These are phyloP conservation scores for Mus spretus DNA, from an alignment of 2,797 vertebrate genomes.

Conservation along the genomic window DNA sequence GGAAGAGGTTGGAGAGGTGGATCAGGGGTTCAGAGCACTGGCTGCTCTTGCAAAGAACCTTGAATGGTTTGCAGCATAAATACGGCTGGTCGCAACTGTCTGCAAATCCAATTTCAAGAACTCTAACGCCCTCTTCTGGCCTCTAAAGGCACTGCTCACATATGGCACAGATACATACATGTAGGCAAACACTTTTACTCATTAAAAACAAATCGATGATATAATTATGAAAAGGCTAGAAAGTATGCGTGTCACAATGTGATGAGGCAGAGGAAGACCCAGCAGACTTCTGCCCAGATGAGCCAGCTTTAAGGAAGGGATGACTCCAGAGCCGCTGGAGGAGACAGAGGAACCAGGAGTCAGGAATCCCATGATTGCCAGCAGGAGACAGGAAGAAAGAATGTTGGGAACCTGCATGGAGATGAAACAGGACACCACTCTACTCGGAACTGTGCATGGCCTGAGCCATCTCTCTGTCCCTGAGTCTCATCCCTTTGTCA, in stretches of 20 bases:
- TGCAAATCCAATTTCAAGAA: neutral
- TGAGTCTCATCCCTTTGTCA: neutral
- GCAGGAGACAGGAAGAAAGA: neutral
- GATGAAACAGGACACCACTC: neutral
- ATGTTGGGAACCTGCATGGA: neutral
- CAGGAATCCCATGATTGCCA: neutral
- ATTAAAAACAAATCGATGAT: neutral
- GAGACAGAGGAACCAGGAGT: neutral
- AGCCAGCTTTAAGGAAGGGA: neutral
- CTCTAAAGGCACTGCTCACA: neutral
- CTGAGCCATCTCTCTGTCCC: too few species aligned
- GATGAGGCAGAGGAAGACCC: neutral
- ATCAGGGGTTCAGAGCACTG: neutral
- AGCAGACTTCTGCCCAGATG: neutral
- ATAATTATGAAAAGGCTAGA: conserved; percentile 30
- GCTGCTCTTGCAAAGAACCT: neutral
- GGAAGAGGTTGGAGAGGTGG: neutral
- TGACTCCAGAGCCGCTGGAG: neutral
- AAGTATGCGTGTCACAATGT: neutral
- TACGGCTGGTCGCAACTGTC: neutral
- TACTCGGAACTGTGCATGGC: neutral
- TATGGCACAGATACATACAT: neutral
- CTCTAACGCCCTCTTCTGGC: neutral
- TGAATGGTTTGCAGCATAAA: neutral
- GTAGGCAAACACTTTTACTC: neutral